Conservation (phyloP, 2,797 vertebrate species). For the Notoglanidium macrostoma region DNA sequence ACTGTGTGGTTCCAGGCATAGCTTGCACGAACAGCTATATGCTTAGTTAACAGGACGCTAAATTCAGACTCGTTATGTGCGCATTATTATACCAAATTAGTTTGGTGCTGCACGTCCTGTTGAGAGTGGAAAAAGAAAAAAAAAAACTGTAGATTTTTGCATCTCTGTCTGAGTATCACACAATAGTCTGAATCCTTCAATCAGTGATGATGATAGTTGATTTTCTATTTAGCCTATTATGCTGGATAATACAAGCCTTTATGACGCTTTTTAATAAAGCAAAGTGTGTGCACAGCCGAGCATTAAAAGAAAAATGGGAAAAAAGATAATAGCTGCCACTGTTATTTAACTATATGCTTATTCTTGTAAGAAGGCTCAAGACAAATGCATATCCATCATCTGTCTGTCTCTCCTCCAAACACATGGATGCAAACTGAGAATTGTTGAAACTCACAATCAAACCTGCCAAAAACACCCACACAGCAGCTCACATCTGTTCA, state of each 20-base stretch:
- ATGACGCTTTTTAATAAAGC: neutral
- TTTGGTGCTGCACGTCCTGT: neutral
- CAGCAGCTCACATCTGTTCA: neutral
- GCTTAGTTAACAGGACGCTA: neutral
- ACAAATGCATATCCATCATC: neutral
- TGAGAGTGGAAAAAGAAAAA: neutral
- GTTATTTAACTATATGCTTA: neutral
- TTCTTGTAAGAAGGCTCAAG: neutral
- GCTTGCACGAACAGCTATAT: neutral
- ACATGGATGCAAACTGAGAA: neutral
- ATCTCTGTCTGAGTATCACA: neutral
- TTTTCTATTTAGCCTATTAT: neutral
- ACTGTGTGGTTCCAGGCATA: neutral
- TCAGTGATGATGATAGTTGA: neutral
- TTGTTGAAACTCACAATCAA: neutral
- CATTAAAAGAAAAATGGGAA: neutral
- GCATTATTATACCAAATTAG: neutral
- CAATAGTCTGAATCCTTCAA: neutral
- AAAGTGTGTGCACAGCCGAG: neutral
- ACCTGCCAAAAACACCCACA: neutral
- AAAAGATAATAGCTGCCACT: neutral
- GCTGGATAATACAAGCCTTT: neutral
- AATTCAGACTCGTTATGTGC: neutral
- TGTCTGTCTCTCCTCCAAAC: neutral
- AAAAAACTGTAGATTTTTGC: neutral